Evolutionary conservation across 2,888 invertebrate species (phyloP), one percentile per base, ranked within the genome.

Genomic region (Chymomyza amoena): DNA sequence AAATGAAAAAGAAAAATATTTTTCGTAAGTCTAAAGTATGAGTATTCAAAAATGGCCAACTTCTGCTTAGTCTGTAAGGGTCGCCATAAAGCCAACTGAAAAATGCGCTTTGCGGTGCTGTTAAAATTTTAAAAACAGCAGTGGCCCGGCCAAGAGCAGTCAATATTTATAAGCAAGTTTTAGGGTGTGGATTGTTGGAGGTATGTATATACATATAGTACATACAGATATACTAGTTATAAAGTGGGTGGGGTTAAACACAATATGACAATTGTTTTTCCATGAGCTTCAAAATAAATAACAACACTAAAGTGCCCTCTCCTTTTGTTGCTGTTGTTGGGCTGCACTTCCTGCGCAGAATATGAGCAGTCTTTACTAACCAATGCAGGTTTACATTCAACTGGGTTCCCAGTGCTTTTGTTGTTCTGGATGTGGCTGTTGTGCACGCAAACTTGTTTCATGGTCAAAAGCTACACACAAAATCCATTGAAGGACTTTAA

Each of bases 191-290:
- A 51, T 51, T 15, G 15, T n/a, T 51, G 6, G 28, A 7, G 10
- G 25, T 39, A 6, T 45, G n/a, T n/a, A n/a, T n/a, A n/a, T n/a
- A n/a, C n/a, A n/a, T n/a, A n/a, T n/a, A n/a, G n/a, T n/a, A n/a
- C n/a, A n/a, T n/a, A n/a, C n/a, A n/a, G 45, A n/a, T 4, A 5
- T 7, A 6, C 32, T 32, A 7, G 32, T 32, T 60, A 7, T 36
- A 5, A 16, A 9, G 32, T 4, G 20, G 54, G 10, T 16, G 54
- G 13, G 18, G 20, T n/a, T 28, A 59, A 59, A 32, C 32, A 32
- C 16, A 59, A 59, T 59, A 59, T 59, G 59, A 28, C 28, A 28
- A 59, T 59, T 59, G 54, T 54, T 54, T 54, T 54, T 54, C 18
- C 54, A 18, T 54, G 39, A 13, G 39, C 39, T 45, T 20, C 54